phyloP scores from a whole-genome alignment of 2,888 invertebrate species.

The Opisthograptis luteolata region DNA sequence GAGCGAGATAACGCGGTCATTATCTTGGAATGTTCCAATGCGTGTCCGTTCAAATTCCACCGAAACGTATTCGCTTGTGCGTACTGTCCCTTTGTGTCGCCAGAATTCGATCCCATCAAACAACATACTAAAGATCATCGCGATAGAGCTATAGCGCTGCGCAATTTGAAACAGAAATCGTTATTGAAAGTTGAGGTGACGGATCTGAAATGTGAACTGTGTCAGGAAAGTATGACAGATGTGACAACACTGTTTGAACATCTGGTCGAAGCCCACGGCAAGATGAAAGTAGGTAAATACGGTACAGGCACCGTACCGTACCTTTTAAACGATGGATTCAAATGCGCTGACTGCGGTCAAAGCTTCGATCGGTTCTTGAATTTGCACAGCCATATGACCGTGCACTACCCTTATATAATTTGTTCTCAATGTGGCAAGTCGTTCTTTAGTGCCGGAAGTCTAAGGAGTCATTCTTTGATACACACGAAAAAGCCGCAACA shows the following conservation, averaged over 20 bases:
- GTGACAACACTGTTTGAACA: slow-evolving; percentile 21
- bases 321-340: slow-evolving; percentile 17
- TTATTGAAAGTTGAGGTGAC: slow-evolving; percentile 26
- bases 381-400: slow-evolving; percentile 54
- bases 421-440: slow-evolving; percentile 50
- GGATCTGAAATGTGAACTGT: slow-evolving; percentile 26
- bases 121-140: slow-evolving; percentile 9
- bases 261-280: slow-evolving; percentile 18
- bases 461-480: slow-evolving; percentile 25
- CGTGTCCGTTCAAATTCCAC: slow-evolving; percentile 11
- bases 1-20: slow-evolving; percentile 12
- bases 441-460: slow-evolving; percentile 13
- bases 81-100: slow-evolving; percentile 10
- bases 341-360: slow-evolving; percentile 18
- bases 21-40: slow-evolving; percentile 16
- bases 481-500: slow-evolving; percentile 39
- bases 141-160: background rate
- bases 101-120: slow-evolving; percentile 9
- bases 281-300: slow-evolving; percentile 1
- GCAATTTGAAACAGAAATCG: background rate
- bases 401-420: slow-evolving; percentile 55
- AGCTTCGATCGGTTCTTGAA: slow-evolving; percentile 9
- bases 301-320: slow-evolving; percentile 24
- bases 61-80: slow-evolving; percentile 10
- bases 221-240: slow-evolving; percentile 13